Conservation (phyloP, 2,888 invertebrate species). For the Hemaris fuciformis region DNA sequence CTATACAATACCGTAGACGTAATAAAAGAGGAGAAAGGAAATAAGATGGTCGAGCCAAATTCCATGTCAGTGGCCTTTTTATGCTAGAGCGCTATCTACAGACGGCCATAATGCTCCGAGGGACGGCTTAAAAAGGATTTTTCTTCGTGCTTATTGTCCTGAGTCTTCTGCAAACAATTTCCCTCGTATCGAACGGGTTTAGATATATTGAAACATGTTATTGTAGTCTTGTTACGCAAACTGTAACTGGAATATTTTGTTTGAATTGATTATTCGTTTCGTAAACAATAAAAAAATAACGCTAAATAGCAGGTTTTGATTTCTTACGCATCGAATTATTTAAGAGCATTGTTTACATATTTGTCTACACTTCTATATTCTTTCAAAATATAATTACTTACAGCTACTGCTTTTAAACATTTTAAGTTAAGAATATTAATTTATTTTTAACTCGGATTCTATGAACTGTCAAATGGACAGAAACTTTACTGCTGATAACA, state of each 20-base stretch:
- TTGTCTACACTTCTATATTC: too few relatives aligned
- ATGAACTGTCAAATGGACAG: background rate
- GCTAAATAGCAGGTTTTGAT: too few relatives aligned
- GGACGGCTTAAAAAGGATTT: conserved; percentile 38
- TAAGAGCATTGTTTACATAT: too few relatives aligned
- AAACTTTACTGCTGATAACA: background rate
- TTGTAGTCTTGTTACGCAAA: background rate
- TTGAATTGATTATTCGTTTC: background rate
- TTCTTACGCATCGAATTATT: too few relatives aligned
- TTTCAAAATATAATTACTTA: too few relatives aligned
- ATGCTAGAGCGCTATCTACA: conserved; percentile 36
- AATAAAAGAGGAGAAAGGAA: conserved; percentile 6
- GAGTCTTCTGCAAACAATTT: conserved; percentile 42
- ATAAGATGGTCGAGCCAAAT: conserved; percentile 10
- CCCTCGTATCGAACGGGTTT: conserved; percentile 7
- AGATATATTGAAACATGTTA: background rate
- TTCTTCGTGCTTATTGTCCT: conserved; percentile 41
- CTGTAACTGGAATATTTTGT: background rate
- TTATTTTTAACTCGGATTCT: background rate
- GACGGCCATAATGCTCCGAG: conserved; percentile 39
- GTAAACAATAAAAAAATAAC: background rate
- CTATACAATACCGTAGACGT: background rate
- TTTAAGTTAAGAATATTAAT: background rate
- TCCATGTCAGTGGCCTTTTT: conserved; percentile 37
- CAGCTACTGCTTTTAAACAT: too few relatives aligned